These are phyloP conservation scores for Gopherus evgoodei DNA, from an alignment of 2,113 vertebrate species.

Conservation along the genomic window DNA sequence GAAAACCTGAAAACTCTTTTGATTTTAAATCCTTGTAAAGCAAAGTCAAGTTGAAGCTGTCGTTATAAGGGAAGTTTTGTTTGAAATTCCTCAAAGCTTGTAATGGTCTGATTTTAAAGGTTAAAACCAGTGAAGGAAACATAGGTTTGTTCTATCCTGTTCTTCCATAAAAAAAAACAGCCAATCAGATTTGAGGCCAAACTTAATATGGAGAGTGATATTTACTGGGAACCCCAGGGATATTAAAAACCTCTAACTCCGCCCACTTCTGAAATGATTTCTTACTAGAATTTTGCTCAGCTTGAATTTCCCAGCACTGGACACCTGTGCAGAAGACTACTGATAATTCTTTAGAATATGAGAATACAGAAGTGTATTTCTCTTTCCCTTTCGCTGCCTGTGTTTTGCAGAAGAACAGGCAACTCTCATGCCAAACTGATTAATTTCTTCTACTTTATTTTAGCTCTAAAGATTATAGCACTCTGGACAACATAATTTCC, in stretches of 20 bases:
- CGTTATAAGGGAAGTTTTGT: constrained; percentile 48
- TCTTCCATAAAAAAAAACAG: constrained; percentile 40
- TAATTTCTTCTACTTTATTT: neutral
- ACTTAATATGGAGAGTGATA: neutral
- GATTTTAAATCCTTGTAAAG: constrained; percentile 73
- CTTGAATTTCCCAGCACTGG: neutral
- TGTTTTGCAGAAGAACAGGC: neutral
- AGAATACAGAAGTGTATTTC: neutral
- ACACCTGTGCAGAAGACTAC: neutral
- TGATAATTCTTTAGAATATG: neutral
- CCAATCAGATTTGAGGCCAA: neutral
- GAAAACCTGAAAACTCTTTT: constrained; percentile 62
- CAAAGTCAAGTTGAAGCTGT: constrained; percentile 65
- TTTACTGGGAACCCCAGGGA: neutral
- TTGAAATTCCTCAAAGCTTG: constrained; percentile 71
- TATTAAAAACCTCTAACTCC: neutral
- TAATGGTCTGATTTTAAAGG: constrained; percentile 70
- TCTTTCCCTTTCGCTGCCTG: neutral
- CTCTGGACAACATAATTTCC: neutral
- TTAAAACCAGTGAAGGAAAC: constrained; percentile 71
- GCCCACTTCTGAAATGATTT: neutral
- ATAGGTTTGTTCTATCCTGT: constrained; percentile 64
- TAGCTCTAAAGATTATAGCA: constrained; percentile 3
- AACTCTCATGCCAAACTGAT: constrained; percentile 11
- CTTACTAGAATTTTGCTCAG: neutral